These are phyloP conservation scores for Morpho helenor DNA, from an alignment of 2,888 invertebrate genomes.

Conservation along the genomic window DNA sequence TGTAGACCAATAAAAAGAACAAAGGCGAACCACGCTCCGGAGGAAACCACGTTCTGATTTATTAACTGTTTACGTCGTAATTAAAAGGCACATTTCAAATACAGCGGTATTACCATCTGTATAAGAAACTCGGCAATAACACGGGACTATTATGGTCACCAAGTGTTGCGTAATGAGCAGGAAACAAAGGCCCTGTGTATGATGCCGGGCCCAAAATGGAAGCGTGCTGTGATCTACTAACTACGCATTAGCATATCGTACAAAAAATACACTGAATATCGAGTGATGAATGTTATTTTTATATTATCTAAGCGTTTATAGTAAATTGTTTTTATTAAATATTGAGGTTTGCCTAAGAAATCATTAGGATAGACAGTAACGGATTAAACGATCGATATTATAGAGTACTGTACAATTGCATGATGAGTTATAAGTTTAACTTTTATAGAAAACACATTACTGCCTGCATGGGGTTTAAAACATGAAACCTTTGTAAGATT, in stretches of 20 bases:
- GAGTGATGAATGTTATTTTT: too few relatives aligned
- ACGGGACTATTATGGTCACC: constrained; percentile 35
- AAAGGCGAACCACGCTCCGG: neutral
- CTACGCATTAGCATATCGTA: constrained; percentile 11
- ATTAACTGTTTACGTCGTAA: constrained; percentile 10
- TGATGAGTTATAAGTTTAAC: too few relatives aligned
- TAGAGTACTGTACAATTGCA: too few relatives aligned
- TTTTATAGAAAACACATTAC: too few relatives aligned
- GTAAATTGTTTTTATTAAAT: too few relatives aligned
- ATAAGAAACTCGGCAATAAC: constrained; percentile 16
- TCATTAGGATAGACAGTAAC: too few relatives aligned
- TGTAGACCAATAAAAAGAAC: too few relatives aligned
- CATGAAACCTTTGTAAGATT: too few relatives aligned
- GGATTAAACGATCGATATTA: too few relatives aligned
- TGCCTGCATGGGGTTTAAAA: too few relatives aligned
- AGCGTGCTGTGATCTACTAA: constrained; percentile 29
- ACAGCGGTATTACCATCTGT: constrained; percentile 2
- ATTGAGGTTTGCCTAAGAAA: too few relatives aligned
- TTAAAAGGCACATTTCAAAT: constrained; percentile 11
- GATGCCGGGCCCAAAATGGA: constrained; percentile 28
- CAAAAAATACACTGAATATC: neutral
- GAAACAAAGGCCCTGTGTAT: constrained; percentile 28
- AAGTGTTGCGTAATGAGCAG: constrained; percentile 35
- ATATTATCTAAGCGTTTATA: too few relatives aligned
- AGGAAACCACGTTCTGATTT: constrained; percentile 8